phyloP scores from a whole-genome alignment of 2,113 vertebrate genomes.

The Lasiurus cinereus region DNA sequence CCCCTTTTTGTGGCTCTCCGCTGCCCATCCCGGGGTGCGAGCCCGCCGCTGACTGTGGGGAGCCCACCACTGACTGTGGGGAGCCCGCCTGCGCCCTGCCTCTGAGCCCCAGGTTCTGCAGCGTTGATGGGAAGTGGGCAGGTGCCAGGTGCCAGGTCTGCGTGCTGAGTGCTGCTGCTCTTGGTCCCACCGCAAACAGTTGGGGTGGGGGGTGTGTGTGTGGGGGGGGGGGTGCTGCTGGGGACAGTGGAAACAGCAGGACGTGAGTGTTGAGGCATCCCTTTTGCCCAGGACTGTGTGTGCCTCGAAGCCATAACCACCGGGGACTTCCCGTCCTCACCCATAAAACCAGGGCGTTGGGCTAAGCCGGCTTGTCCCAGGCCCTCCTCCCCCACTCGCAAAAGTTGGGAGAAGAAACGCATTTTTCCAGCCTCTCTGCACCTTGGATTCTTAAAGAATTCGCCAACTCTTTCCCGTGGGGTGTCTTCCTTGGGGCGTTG shows the following conservation, averaged over 20 bases:
- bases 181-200: background rate
- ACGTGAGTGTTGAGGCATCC: background rate
- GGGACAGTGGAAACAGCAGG: background rate
- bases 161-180: background rate
- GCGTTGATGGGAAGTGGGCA: background rate
- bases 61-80: too few species aligned
- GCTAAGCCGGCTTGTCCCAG: background rate
- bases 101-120: background rate
- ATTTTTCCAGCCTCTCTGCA: conserved; percentile 52
- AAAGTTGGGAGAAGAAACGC: conserved; percentile 32
- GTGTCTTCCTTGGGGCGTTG: conserved; percentile 57
- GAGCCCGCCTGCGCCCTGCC: too few species aligned
- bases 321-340: background rate
- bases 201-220: too few species aligned
- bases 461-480: conserved; percentile 66
- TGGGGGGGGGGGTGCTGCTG: too few species aligned
- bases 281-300: background rate
- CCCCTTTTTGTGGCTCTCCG: too few species aligned
- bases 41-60: background rate
- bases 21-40: background rate
- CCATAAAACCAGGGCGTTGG: background rate
- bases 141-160: background rate
- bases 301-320: background rate
- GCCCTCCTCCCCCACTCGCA: background rate
- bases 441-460: conserved; percentile 66